phyloP scores from a whole-genome alignment of 2,888 invertebrate species.

The Dryadula phaetusa region DNA sequence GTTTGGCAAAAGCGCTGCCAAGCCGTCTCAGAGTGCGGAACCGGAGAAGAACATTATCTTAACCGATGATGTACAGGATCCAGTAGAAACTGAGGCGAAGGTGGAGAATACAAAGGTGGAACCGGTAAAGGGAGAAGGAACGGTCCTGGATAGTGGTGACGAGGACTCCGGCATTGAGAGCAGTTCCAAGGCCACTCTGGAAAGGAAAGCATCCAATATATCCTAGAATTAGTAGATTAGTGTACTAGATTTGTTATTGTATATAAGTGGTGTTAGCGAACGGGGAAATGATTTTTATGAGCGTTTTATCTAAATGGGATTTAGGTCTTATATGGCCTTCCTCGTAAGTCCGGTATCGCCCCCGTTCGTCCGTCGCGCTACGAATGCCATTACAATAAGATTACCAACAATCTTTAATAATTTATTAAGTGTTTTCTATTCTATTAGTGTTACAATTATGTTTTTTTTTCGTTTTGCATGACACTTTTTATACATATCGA shows the following conservation, averaged over 20 bases:
- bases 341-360: background rate
- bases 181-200: slow-evolving; percentile 84
- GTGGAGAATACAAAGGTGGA: slow-evolving; percentile 58
- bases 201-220: slow-evolving; percentile 71
- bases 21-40: slow-evolving; percentile 56
- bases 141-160: slow-evolving; percentile 86
- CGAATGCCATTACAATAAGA: slow-evolving; percentile 54
- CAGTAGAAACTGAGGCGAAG: slow-evolving; percentile 47
- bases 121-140: slow-evolving; percentile 83
- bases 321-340: no score
- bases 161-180: slow-evolving; percentile 88
- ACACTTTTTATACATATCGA: slow-evolving; percentile 64
- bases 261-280: slow-evolving; percentile 35
- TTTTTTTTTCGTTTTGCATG: slow-evolving; percentile 46
- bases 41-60: slow-evolving; percentile 68
- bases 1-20: slow-evolving; percentile 78
- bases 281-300: background rate
- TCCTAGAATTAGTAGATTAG: slow-evolving; percentile 54
- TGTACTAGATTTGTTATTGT: slow-evolving; percentile 48
- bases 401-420: slow-evolving; percentile 41
- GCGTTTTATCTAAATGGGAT: background rate
- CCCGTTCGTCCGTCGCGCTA: slow-evolving; percentile 33
- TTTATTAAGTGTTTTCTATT: slow-evolving; percentile 45
- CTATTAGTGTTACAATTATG: slow-evolving; percentile 41
- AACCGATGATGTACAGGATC: slow-evolving; percentile 51